Percentiles rank a stretch among this genome's conserved stretches.
Evolutionary conservation across 2,113 vertebrate species (phyloP).

Genomic region (Aviceda subcristata): DNA sequence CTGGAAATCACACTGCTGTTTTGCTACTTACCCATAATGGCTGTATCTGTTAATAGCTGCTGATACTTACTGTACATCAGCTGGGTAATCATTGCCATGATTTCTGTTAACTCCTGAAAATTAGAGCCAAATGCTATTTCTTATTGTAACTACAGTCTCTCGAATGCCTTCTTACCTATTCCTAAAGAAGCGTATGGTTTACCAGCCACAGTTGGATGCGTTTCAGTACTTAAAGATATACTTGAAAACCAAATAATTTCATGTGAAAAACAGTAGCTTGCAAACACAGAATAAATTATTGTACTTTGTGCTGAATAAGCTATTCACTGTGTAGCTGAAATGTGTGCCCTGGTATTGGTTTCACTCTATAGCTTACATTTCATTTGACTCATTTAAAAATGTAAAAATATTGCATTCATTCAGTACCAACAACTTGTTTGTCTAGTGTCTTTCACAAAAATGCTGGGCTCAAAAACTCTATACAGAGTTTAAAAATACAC

Average conservation of each 20-base stretch:
- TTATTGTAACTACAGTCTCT: not conserved
- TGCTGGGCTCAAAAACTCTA: not conserved
- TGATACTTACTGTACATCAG: conserved; percentile 62
- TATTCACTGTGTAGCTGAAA: conserved; percentile 1
- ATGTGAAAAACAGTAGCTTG: not conserved
- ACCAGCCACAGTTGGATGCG: not conserved
- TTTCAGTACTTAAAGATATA: not conserved
- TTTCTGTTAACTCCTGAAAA: conserved; percentile 62
- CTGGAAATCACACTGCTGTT: conserved; percentile 63
- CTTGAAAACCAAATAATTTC: not conserved
- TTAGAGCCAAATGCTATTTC: conserved; percentile 20
- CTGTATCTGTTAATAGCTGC: conserved; percentile 60
- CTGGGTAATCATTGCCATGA: conserved; percentile 59
- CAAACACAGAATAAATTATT: not conserved
- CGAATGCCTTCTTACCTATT: not conserved
- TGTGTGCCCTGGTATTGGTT: not conserved
- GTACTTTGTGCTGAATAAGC: not conserved
- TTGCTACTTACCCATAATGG: conserved; percentile 39
- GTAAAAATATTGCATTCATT: conserved; percentile 34
- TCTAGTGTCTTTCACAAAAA: conserved; percentile 5
- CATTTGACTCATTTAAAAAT: not conserved
- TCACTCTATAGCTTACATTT: not conserved
- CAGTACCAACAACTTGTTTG: conserved; percentile 15
- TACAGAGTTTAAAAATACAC: conserved; percentile 28
- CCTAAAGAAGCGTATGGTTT: not conserved